Base-by-base conservation (phyloP, 2,888 invertebrate genomes). In the Lasioglossum figueresi region DNA sequence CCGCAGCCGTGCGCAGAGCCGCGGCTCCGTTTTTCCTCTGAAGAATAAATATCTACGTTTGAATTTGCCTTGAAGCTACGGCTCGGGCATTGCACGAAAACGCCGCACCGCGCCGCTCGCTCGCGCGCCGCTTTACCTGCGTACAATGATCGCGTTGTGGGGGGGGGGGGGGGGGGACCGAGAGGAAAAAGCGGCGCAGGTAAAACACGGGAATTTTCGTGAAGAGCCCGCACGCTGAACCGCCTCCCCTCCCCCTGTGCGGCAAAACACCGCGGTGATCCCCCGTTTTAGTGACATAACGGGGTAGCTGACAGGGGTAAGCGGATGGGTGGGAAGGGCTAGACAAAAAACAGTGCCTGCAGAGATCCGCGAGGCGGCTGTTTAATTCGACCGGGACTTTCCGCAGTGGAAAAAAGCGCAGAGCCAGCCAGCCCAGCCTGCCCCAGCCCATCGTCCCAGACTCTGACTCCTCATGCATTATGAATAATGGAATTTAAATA, bases 401-500 rank as follows among this genome's bases (percentile, higher is more conserved):
- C 84, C 89, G 79, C 84, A 86, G 89, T 80, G 88, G 87, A 92
- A 93, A 91, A 90, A 88, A 84, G 86, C 79, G 81, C 87, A 78
- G 83, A 86, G 84, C 76, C 84, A 84, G 83, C 80, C 80, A 76
- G 31, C 83, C 85, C 70, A 56, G n/a, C 56, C n/a, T 12, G 63
- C 73, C 70, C 68, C 48, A 16, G 52, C 74, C 85, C 85, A 71
- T 75, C 79, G 76, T 78, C 76, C 71, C 76, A 75, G 78, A 59
- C 84, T 85, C 84, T 81, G 82, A 43, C 88, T 90, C 85, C 92
- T 93, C 93, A 93, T 93, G 93, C 93, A 93, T 93, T 93, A 93
- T 93, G 93, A 93, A 93, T 93, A 93, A 93, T 92, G 92, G 94
- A 93, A 93, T 93, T 93, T 93, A 93, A 93, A 93, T 93, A 93